Evolutionary conservation across 2,797 vertebrate species (phyloP), one percentile per base, ranked within the genome.

Genomic region (Peromyscus aztecus): DNA sequence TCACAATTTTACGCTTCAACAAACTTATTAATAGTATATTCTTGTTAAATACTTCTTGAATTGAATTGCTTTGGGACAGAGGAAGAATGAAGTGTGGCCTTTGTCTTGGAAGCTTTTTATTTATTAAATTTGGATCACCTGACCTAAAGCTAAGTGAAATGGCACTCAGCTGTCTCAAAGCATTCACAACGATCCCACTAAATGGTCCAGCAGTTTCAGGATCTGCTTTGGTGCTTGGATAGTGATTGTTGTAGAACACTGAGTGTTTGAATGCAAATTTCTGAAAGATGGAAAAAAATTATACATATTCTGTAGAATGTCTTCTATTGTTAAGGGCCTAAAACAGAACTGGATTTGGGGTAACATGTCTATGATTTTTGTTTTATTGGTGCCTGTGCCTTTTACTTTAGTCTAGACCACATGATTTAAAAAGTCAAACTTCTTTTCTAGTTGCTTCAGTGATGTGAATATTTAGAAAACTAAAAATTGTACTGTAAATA

Each of bases 111-210:
- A 89, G 81, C 19, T 86, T 96, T 95, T 89, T 55, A 92, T 94
- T 93, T 69, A 93, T 91, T 95, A 88, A 93, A 87, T 97, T 75
- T 94, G 65, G 31, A 27, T 40, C 65, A 52, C 80, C 34, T 31
- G 34, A 80, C 92, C 49, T 91, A 95, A 94, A 97, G 77, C 57
- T 95, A 97, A 97, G 49, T 96, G 75, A 94, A 96, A 82, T 95
- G 85, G 91, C 77, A 89, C 67, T 97, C 77, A 86, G 14, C 57
- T 98, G 77, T 92, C 85, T 89, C 76, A 75, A 86, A 91, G n/a
- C 49, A 34, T 94, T 96, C 61, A 83, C 27, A 84, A 4, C 81
- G 83, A 93, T 88, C 27, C 4, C 49, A n/a, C 59, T 96, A 65
- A 96, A n/a, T 55, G 84, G 78, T 94, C 76, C 59, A 89, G 89